Evolutionary conservation across 1,140 invertebrate genomes (phyloP), one percentile per base, ranked within the genome.

Genomic region (Drosophila equinoxialis): DNA sequence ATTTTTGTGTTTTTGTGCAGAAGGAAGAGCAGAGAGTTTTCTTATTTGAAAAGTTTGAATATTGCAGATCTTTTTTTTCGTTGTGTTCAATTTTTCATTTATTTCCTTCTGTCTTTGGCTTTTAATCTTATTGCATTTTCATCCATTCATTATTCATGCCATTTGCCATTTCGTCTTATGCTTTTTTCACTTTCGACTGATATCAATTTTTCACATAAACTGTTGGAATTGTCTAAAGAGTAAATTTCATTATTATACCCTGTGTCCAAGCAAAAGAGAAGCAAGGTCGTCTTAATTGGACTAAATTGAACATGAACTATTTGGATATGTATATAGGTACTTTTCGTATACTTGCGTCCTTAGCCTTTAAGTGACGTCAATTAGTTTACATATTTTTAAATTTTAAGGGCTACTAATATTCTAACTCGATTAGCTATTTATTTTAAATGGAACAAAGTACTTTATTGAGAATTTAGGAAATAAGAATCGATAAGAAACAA

Each of bases 171-270:
- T 37, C 39, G 26, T 60, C n/a, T 35, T 41, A 69, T 68, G 42
- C 63, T 58, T 67, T 60, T 30, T 63, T 13, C 41, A 76, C 51
- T 66, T 30, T 59, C 13, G 59, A 14, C 26, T 13, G 62, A 66
- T 67, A 79, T 76, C 71, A 76, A 82, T 87, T 82, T 82, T 82
- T 74, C 63, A 51, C 65, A 87, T 87, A 86, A 87, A 87, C 68
- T 77, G 68, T 51, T 37, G 63, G 57, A 66, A 79, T 69, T 67
- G 69, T 67, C 83, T 87, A 85, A 82, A 79, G 83, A 86, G 84
- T 86, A 71, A 87, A 87, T 86, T 86, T 63, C 79, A 87, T 87
- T 86, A 87, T 86, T 86, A 86, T 51, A 23, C 17, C 45, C 17
- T 39, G 10, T 13, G 11, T 13, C 11, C 37, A n/a, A 39, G 11